Percentiles rank a stretch among this genome's conserved stretches.
Conservation (phyloP, 30 jellyfish, hydroid and myxozoan genomes). For the Turritopsis rubra region DNA sequence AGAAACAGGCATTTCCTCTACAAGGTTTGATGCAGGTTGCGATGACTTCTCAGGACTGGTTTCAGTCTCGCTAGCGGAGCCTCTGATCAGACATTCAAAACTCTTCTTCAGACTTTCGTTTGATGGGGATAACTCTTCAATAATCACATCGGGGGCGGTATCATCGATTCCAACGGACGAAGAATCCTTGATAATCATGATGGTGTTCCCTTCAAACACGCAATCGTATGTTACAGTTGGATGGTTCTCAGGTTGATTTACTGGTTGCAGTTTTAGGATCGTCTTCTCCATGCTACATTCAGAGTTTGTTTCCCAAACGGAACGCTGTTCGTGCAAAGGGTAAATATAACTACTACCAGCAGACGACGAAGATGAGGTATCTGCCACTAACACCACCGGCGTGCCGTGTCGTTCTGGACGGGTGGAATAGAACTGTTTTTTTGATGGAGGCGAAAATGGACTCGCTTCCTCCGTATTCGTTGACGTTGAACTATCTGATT, state of each 20-base stretch:
- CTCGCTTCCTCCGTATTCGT: background rate
- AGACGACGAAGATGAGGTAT: background rate
- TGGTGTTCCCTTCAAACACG: background rate
- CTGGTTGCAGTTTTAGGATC: background rate
- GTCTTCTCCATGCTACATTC: background rate
- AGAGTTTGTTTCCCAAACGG: background rate
- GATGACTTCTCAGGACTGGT: background rate
- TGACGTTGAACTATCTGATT: background rate
- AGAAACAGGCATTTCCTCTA: background rate
- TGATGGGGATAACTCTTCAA: slow-evolving; percentile 2
- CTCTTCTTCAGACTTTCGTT: background rate
- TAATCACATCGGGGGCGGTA: slow-evolving; percentile 10
- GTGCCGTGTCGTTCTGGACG: background rate
- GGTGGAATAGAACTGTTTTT: background rate
- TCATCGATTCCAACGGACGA: background rate
- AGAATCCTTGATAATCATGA: slow-evolving; percentile 9
- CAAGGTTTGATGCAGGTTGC: background rate
- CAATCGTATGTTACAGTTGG: slow-evolving; percentile 1
- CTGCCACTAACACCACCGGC: background rate
- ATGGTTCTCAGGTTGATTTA: background rate
- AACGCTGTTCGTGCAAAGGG: background rate
- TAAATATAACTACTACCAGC: background rate
- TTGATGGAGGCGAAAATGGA: background rate
- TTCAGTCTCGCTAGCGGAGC: background rate
- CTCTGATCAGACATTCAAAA: background rate